Conservation (phyloP, 2,888 invertebrate species). For the Sminthurides aquaticus region DNA sequence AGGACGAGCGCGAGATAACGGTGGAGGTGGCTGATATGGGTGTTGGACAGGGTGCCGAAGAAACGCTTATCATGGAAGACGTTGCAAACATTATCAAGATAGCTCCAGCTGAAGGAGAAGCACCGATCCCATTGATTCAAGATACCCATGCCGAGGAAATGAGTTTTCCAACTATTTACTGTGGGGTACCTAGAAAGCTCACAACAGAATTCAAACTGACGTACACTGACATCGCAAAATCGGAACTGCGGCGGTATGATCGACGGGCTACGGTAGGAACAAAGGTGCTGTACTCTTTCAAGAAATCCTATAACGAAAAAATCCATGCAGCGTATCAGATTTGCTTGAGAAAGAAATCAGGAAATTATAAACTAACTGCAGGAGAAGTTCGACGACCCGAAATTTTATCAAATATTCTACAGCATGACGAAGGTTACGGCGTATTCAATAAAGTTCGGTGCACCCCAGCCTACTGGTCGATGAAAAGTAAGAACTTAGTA, state of each 20-base stretch:
- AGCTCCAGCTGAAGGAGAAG: slow-evolving; percentile 27
- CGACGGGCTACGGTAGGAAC: slow-evolving; percentile 7
- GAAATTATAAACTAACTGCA: slow-evolving; percentile 16
- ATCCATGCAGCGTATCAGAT: slow-evolving; percentile 9
- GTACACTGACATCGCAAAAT: slow-evolving; percentile 23
- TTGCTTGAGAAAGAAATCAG: slow-evolving; percentile 17
- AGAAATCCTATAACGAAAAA: slow-evolving; percentile 9
- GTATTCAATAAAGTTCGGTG: slow-evolving; percentile 21
- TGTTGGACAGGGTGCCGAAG: neutral
- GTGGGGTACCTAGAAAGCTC: slow-evolving; percentile 20
- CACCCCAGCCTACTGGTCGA: slow-evolving; percentile 25
- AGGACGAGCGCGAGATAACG: no score
- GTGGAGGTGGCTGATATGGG: no score
- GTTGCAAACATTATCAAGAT: slow-evolving; percentile 1
- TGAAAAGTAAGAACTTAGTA: slow-evolving; percentile 13
- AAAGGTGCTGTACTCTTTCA: slow-evolving; percentile 20
- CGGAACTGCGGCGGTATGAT: slow-evolving; percentile 22
- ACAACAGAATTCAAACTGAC: slow-evolving; percentile 13
- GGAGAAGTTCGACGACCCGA: neutral
- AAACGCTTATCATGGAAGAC: slow-evolving; percentile 5
- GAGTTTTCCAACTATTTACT: slow-evolving; percentile 30
- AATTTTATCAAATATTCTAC: slow-evolving; percentile 9
- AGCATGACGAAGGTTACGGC: slow-evolving; percentile 28
- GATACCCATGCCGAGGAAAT: slow-evolving; percentile 25
- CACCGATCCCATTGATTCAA: slow-evolving; percentile 14